Percentiles rank a stretch among this genome's conserved stretches.
phyloP scores from a whole-genome alignment of 2,797 vertebrate genomes.

The Acipenser ruthenus region DNA sequence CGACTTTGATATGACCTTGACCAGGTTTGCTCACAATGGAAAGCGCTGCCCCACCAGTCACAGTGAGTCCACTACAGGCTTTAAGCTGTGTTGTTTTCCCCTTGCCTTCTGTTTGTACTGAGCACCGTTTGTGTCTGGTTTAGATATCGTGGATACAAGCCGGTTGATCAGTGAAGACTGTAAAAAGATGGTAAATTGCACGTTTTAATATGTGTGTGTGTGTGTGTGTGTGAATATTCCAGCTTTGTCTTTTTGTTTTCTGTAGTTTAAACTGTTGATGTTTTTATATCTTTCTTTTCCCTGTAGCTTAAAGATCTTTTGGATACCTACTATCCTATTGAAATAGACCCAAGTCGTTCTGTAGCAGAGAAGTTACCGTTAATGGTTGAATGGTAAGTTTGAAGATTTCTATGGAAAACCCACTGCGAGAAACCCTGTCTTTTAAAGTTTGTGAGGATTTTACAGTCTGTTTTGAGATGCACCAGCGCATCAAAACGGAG shows the following conservation, averaged over 20 bases:
- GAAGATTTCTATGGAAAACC: too few relatives aligned
- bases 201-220: too few relatives aligned
- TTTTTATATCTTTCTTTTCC: conserved; percentile 6
- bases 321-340: conserved; percentile 83
- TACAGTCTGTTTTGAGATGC: too few relatives aligned
- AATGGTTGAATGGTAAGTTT: conserved; percentile 86
- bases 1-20: conserved; percentile 94
- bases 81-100: background rate
- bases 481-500: too few relatives aligned
- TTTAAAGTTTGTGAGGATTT: too few relatives aligned
- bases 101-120: background rate
- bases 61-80: conserved; percentile 63
- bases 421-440: too few relatives aligned
- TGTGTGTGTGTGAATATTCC: too few relatives aligned
- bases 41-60: conserved; percentile 79
- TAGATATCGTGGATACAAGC: conserved; percentile 86
- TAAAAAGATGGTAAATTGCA: conserved; percentile 47
- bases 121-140: conserved; percentile 16
- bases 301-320: conserved; percentile 67
- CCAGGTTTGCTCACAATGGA: conserved; percentile 74
- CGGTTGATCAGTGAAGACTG: conserved; percentile 70
- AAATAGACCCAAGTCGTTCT: conserved; percentile 67
- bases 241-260: too few relatives aligned
- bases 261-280: too few relatives aligned
- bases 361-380: conserved; percentile 74